phyloP scores from a whole-genome alignment of 2,113 vertebrate genomes.

The Regulus satrapa region DNA sequence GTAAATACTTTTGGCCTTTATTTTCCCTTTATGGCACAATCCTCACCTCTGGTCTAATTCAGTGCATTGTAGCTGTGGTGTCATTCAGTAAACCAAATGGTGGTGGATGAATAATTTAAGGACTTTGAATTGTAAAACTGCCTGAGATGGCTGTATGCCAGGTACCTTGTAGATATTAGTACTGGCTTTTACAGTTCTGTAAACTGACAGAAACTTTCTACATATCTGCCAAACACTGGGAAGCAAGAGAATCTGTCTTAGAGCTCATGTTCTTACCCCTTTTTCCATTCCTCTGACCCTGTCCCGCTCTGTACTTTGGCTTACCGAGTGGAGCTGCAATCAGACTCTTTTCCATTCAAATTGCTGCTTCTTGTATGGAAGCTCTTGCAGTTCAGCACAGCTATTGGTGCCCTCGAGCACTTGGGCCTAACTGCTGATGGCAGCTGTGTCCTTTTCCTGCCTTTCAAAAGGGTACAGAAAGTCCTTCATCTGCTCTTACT shows the following conservation, averaged over 20 bases:
- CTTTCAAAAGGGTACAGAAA: neutral
- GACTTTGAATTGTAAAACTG: conserved; percentile 6
- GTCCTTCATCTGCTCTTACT: neutral
- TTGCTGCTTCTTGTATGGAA: neutral
- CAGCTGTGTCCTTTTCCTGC: neutral
- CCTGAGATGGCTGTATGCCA: neutral
- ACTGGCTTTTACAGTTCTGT: neutral
- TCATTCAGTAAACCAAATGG: neutral
- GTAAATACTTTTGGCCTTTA: neutral
- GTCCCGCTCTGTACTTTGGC: neutral
- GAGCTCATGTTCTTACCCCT: neutral
- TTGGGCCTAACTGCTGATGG: neutral
- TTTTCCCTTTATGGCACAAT: neutral
- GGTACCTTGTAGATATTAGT: neutral
- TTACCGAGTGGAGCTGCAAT: neutral
- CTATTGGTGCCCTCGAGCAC: neutral
- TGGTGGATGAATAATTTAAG: neutral
- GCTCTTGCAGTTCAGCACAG: neutral
- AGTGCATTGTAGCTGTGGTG: neutral
- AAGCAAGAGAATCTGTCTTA: neutral
- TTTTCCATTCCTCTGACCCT: neutral
- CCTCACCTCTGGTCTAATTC: neutral
- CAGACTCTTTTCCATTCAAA: neutral
- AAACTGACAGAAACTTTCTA: neutral
- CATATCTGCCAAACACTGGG: neutral